These are phyloP conservation scores for Bathynomus jamesi DNA, from an alignment of 1,140 invertebrate genomes.

Conservation along the genomic window DNA sequence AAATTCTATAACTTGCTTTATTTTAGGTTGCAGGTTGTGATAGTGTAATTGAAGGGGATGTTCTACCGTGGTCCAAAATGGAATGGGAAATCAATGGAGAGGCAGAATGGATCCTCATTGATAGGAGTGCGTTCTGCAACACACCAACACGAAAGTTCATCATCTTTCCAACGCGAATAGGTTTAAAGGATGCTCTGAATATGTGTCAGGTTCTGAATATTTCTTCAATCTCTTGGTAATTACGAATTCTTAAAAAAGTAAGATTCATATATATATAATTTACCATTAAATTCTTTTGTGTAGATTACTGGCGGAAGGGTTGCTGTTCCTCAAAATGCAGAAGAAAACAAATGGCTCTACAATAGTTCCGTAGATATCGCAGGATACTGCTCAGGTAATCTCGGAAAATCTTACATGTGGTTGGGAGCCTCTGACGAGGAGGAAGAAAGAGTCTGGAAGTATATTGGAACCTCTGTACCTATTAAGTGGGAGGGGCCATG, in stretches of 20 bases:
- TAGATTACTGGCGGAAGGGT: constrained; percentile 26
- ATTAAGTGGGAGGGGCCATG: constrained; percentile 20
- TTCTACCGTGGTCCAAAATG: constrained; percentile 20
- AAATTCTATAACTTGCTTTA: too few species aligned
- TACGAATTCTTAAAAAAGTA: too few species aligned
- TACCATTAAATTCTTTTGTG: too few species aligned
- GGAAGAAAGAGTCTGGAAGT: constrained; percentile 18
- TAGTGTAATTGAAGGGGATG: constrained; percentile 8
- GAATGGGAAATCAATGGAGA: constrained; percentile 27
- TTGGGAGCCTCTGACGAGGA: constrained; percentile 29
- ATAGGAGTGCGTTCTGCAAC: constrained; percentile 9
- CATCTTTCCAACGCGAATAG: constrained; percentile 19
- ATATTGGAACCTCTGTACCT: constrained; percentile 5
- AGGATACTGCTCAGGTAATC: constrained; percentile 20
- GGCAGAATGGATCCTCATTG: constrained; percentile 1
- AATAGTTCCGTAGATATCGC: constrained; percentile 1
- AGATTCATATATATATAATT: too few species aligned
- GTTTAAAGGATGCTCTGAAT: constrained; percentile 1
- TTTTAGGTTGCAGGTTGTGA: constrained; percentile 18
- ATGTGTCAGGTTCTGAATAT: constrained; percentile 32
- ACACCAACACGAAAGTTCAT: not conserved
- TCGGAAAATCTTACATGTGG: constrained; percentile 27
- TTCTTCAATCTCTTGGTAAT: too few species aligned
- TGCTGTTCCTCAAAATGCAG: constrained; percentile 17
- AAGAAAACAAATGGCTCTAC: constrained; percentile 24